phyloP scores from a whole-genome alignment of 1,140 invertebrate genomes.

The Cotesia typhae region DNA sequence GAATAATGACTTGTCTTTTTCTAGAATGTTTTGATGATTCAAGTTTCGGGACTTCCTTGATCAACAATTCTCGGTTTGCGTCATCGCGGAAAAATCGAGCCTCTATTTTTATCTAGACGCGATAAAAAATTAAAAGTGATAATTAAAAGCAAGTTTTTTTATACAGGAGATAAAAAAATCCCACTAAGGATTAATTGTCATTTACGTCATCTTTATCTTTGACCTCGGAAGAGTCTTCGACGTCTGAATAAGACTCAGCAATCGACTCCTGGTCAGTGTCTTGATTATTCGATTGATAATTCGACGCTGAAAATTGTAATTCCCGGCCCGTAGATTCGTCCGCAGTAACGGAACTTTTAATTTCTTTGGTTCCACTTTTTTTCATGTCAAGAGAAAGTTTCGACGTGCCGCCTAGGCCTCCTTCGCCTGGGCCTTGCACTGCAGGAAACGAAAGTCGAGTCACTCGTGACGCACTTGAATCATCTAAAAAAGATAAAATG shows the following conservation, averaged over 20 bases:
- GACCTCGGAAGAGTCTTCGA: constrained; percentile 7
- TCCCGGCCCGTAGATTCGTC: background rate
- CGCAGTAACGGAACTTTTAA: constrained; percentile 23
- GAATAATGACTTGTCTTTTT: too few species aligned
- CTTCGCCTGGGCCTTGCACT: background rate
- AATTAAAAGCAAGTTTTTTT: too few species aligned
- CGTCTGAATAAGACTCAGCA: constrained; percentile 19
- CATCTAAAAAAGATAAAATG: constrained; percentile 11
- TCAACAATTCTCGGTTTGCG: too few species aligned
- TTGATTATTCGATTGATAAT: too few species aligned
- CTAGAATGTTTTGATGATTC: too few species aligned
- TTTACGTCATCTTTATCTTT: background rate
- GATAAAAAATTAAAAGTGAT: too few species aligned
- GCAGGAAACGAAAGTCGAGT: background rate
- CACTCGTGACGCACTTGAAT: background rate
- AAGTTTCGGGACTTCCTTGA: too few species aligned
- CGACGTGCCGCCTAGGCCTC: background rate
- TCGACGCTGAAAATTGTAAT: too few species aligned
- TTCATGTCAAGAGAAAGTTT: constrained; percentile 3
- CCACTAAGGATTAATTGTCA: too few species aligned
- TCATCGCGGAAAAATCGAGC: too few species aligned
- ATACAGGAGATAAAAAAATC: too few species aligned
- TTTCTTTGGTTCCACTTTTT: constrained; percentile 15
- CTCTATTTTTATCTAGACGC: too few species aligned
- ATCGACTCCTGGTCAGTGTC: constrained; percentile 11